Conservation (phyloP, 2,797 vertebrate species). For the Gambusia yucatana region DNA sequence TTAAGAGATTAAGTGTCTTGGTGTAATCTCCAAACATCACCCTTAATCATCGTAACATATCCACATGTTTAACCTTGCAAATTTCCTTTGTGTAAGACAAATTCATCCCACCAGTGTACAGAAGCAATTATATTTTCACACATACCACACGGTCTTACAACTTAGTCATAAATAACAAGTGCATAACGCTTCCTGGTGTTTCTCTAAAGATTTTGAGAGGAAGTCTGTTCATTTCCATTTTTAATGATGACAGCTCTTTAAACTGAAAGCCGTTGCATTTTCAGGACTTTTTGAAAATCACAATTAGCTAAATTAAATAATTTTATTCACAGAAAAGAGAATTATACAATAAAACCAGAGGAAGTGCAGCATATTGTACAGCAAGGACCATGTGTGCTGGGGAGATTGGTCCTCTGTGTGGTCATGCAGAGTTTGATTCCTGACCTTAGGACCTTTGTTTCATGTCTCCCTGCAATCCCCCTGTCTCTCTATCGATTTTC, state of each 20-base stretch:
- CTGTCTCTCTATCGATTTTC: not conserved
- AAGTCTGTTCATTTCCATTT: not conserved
- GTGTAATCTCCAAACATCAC: not conserved
- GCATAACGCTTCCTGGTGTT: not conserved
- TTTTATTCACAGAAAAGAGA: not conserved
- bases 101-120: not conserved
- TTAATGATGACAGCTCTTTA: not conserved
- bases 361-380: not conserved
- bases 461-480: not conserved
- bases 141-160: not conserved
- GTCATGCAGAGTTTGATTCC: not conserved
- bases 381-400: not conserved
- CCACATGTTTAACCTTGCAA: not conserved
- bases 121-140: not conserved
- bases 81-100: not conserved
- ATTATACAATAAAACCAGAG: not conserved
- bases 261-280: not conserved
- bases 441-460: not conserved
- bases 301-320: not conserved
- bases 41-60: not conserved
- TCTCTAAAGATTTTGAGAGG: not conserved
- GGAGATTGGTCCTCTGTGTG: not conserved
- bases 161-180: not conserved
- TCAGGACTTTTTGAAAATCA: not conserved
- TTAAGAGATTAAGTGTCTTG: not conserved